phyloP scores from a whole-genome alignment of 2,797 vertebrate genomes.

The Eulemur mongoz region DNA sequence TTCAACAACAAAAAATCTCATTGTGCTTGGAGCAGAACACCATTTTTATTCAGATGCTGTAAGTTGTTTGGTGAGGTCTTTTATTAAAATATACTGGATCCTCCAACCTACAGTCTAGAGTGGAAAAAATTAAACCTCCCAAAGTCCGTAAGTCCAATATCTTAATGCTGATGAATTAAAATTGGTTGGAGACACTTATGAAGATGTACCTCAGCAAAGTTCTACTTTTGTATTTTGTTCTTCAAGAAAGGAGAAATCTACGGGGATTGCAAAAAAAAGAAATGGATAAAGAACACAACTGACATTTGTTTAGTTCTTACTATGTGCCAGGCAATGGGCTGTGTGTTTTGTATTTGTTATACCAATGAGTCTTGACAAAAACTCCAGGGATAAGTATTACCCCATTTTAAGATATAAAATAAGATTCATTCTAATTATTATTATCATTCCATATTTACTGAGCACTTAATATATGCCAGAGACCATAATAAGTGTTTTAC shows the following conservation, averaged over 20 bases:
- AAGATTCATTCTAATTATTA: not conserved
- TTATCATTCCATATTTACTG: not conserved
- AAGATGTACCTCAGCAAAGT: not conserved
- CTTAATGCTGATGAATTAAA: not conserved
- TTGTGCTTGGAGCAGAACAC: not conserved
- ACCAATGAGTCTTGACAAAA: not conserved
- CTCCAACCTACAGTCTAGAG: not conserved
- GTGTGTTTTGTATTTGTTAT: not conserved
- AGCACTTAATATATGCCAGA: not conserved
- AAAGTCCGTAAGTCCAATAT: not conserved
- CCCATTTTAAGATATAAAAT: not conserved
- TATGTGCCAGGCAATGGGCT: not conserved
- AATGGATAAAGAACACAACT: not conserved
- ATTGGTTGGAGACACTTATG: not conserved
- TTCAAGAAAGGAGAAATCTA: not conserved
- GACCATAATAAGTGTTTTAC: not conserved
- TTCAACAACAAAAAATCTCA: not conserved
- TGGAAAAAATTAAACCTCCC: not conserved
- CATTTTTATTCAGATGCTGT: conserved; percentile 25
- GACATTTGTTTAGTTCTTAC: not conserved
- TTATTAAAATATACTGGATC: not conserved
- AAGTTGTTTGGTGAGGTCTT: not conserved
- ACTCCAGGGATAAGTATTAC: not conserved
- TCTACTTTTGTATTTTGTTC: not conserved
- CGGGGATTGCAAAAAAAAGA: not conserved